Base-by-base conservation (phyloP, 2,113 vertebrate species). In the Pyxicephalus adspersus region DNA sequence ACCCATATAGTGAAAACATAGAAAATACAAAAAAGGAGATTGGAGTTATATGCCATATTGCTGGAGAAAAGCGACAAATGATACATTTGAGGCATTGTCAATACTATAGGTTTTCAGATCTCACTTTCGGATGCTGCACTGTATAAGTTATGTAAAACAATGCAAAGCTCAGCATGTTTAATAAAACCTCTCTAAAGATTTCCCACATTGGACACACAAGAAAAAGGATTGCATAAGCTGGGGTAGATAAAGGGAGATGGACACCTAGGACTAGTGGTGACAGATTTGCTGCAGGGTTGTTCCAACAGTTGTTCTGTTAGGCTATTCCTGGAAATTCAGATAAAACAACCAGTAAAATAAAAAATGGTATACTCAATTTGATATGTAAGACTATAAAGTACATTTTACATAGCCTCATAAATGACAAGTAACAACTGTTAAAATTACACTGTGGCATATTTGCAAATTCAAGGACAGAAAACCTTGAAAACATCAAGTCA, bases 251-350 rank as follows among this genome's bases (percentile, higher is more conserved):
- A 66, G 67, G 57, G 76, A 67, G 63, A 58, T 78, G 76, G 76
- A 67, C 64, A 58, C 38, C 64, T 57, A 34, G 55, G 51, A 45
- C 16, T 29, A 64, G 51, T 67, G 29, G 67, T 78, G 76, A 66
- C 76, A 78, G 76, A 64, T 29, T 67, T 78, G 64, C 76, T 78
- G 26, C 64, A 67, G 51, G 76, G 51, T 78, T 78, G 25, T 28
- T 67, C 51, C 55, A 51, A 28, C 51, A 78, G 51, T n/a, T 78
- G 64, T 78, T 78, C 28, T 67, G 45, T 16, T 58, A 29, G 64
- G 51, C 51, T 78, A 34, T 58, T 67, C 54, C 34, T 78, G 64
- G 64, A 67, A 78, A 34, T 78, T 19, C 65, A 67, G 51, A 78
- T 57, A 54, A 54, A 60, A 54, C 29, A 31, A 7, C 65, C 16